Base-by-base conservation (phyloP, 2,888 invertebrate genomes). In the Bombyx huttoni region DNA sequence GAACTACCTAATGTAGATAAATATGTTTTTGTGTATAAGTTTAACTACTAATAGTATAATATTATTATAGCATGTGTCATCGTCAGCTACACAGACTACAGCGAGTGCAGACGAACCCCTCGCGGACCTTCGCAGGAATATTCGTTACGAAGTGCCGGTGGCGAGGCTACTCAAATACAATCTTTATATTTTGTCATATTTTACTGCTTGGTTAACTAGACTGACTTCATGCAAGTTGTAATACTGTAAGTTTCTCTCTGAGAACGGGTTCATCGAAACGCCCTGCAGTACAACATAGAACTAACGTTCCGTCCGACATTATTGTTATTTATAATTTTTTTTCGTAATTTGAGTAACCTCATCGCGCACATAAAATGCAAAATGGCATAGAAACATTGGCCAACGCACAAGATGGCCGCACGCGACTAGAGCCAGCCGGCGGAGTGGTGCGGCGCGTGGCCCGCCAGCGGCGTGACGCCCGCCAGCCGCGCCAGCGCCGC, bases 391-490 rank as follows among this genome's bases (percentile, higher is more conserved):
- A 3, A 5, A 24, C 24, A 24, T 24, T 40, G 8, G 33, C 12
- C 24, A 12, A 8, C 48, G 47, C 24, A 5, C 48, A 45, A 24
- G 45, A 10, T 14, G 13, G 52, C 47, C 47, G 46, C 13, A 34
- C 50, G 34, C 51, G 52, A 46, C 47, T 84, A 91, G 59, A 91
- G 91, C 94, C 93, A 93, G 61, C 93, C 93, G 50, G 92, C 89
- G 57, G 92, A 91, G 68, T 91, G 91, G 65, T 84, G 85, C 68
- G 84, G 86, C 75, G 91, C 92, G 81, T 93, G 93, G 1, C 93
- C 93, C 78, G 92, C 92, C 65, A 94, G 89, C 62, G 93, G 93
- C 71, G 94, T 93, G 58, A 94, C 92, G 58, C 93, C 93, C 13
- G 93, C 91, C 65, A 94, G 86, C 72, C 92, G 91, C 60, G 92